phyloP scores from a whole-genome alignment of 2,113 vertebrate genomes.

The Rhabdomys dilectus region DNA sequence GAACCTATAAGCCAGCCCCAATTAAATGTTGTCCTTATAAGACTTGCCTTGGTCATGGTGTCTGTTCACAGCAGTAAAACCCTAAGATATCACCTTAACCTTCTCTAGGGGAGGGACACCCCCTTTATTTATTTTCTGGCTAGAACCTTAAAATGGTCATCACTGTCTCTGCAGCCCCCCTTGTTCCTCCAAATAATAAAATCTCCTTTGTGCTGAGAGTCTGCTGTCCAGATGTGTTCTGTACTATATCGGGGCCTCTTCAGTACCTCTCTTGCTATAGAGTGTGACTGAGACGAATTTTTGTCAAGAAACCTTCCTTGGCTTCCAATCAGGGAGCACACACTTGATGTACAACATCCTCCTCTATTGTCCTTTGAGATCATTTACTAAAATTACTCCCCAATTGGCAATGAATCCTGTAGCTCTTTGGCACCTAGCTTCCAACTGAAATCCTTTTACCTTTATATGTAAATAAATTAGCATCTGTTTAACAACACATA shows the following conservation, averaged over 20 bases:
- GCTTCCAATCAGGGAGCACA: not conserved
- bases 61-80: too few relatives aligned
- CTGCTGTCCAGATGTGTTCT: not conserved
- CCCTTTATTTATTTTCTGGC: not conserved
- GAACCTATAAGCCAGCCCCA: too few relatives aligned
- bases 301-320: not conserved
- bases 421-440: constrained; percentile 3
- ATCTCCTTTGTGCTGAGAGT: not conserved
- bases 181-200: not conserved
- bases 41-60: too few relatives aligned
- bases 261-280: not conserved
- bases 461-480: constrained; percentile 41
- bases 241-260: not conserved
- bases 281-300: not conserved
- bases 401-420: not conserved
- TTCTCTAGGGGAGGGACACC: not conserved
- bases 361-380: constrained; percentile 22
- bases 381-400: constrained; percentile 24
- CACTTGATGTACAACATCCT: not conserved
- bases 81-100: too few relatives aligned
- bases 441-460: constrained; percentile 43
- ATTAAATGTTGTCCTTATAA: too few relatives aligned
- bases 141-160: not conserved
- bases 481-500: constrained; percentile 7
- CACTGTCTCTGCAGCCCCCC: not conserved